These are phyloP conservation scores for Mellilla xanthometata DNA, from an alignment of 2,888 invertebrate genomes.

Conservation along the genomic window DNA sequence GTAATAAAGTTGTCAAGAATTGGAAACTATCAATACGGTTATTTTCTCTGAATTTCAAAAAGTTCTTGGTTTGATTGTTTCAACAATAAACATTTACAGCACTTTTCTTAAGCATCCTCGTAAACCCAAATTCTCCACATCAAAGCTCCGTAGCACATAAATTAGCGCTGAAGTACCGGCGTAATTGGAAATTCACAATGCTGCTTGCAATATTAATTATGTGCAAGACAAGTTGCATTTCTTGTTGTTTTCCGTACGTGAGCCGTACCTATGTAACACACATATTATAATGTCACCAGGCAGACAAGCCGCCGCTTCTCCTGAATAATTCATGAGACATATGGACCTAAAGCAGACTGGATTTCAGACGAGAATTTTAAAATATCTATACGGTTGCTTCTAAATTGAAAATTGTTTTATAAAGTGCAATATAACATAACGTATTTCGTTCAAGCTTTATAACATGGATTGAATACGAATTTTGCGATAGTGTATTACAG, in stretches of 20 bases:
- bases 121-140: no score
- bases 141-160: not conserved
- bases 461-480: slow-evolving; percentile 29
- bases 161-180: slow-evolving; percentile 2
- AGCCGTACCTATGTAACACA: slow-evolving; percentile 37
- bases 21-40: no score
- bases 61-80: no score
- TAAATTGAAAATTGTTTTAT: slow-evolving; percentile 71
- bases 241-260: slow-evolving; percentile 33
- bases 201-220: slow-evolving; percentile 13
- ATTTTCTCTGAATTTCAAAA: no score
- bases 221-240: slow-evolving; percentile 36
- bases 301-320: slow-evolving; percentile 63
- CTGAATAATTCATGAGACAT: slow-evolving; percentile 81
- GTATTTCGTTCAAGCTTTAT: slow-evolving; percentile 32
- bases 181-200: slow-evolving; percentile 6
- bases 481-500: not conserved
- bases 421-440: slow-evolving; percentile 52
- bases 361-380: slow-evolving; percentile 79
- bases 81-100: no score
- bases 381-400: slow-evolving; percentile 67
- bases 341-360: slow-evolving; percentile 80
- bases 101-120: no score
- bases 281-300: slow-evolving; percentile 57
- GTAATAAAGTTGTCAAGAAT: no score